Percentiles rank a stretch among this genome's conserved stretches.
These are phyloP conservation scores for Nematopogon swammerdamellus DNA, from an alignment of 2,888 invertebrate genomes.

Conservation along the genomic window DNA sequence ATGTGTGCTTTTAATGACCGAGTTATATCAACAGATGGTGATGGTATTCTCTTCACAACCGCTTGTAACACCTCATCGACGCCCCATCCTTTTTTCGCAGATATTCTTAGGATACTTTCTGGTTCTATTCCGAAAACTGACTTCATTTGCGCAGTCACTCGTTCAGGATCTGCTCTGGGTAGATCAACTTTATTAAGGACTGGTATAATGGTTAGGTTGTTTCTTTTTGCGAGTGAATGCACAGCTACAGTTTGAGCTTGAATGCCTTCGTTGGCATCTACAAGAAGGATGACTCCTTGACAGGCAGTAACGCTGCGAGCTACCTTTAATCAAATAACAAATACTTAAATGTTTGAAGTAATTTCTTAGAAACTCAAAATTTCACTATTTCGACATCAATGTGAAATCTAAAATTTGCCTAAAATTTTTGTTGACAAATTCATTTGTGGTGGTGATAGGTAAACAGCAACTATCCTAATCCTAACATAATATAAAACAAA, in stretches of 20 bases:
- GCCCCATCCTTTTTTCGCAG: constrained; percentile 89
- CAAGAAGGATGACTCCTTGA: constrained; percentile 90
- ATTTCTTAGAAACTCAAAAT: too few relatives aligned
- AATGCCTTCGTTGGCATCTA: constrained; percentile 94
- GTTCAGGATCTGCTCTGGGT: constrained; percentile 83
- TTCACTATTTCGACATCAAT: too few relatives aligned
- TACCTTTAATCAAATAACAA: constrained; percentile 39
- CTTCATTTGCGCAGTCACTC: constrained; percentile 74
- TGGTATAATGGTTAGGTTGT: constrained; percentile 80
- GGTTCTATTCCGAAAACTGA: constrained; percentile 79
- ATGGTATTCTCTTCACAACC: constrained; percentile 75
- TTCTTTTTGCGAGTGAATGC: constrained; percentile 84
- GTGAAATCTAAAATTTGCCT: not conserved
- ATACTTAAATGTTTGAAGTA: not conserved
- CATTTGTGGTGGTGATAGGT: too few relatives aligned
- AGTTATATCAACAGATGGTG: constrained; percentile 59
- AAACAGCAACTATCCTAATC: too few relatives aligned
- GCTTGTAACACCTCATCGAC: constrained; percentile 73
- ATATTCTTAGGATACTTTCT: constrained; percentile 74
- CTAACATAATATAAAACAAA: too few relatives aligned
- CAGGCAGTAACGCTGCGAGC: constrained; percentile 88
- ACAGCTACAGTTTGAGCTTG: constrained; percentile 99
- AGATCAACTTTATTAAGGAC: constrained; percentile 97
- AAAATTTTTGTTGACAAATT: too few relatives aligned
- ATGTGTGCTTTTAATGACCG: constrained; percentile 74